A percentile compares a stretch with the other conserved stretches of the same genome.
Conservation (phyloP, 2,888 invertebrate genomes). For the Oscheius myriophilus region DNA sequence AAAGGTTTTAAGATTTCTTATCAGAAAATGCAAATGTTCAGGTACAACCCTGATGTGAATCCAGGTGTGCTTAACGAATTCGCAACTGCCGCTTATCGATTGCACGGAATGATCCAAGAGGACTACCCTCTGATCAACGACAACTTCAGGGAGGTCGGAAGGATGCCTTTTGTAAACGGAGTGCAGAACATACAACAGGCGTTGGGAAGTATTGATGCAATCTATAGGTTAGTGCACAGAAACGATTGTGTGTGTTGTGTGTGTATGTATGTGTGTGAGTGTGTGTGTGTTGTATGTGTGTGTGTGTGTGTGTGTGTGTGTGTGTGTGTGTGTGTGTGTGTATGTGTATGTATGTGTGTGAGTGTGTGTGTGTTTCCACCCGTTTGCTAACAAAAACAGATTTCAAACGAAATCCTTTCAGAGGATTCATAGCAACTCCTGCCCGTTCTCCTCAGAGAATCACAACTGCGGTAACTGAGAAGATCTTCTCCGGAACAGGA, state of each 20-base stretch:
- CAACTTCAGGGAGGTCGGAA: conserved; percentile 52
- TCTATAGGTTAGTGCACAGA: conserved; percentile 50
- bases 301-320: too few species aligned
- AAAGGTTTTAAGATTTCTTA: conserved; percentile 73
- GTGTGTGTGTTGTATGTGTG: too few species aligned
- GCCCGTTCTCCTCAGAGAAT: conserved; percentile 84
- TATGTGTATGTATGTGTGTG: too few species aligned
- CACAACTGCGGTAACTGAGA: conserved; percentile 79
- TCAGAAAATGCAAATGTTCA: conserved; percentile 10
- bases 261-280: too few species aligned
- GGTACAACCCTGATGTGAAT: conserved; percentile 83
- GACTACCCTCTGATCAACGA: conserved; percentile 60
- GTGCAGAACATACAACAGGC: conserved; percentile 38
- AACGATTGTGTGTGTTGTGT: too few species aligned
- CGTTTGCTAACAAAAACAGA: conserved; percentile 3
- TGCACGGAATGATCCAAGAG: conserved; percentile 85
- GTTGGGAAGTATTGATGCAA: conserved; percentile 38
- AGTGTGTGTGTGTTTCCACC: too few species aligned
- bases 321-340: too few species aligned
- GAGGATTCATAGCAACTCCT: conserved; percentile 87
- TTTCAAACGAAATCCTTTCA: conserved; percentile 72
- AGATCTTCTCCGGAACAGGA: conserved; percentile 52
- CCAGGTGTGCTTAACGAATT: conserved; percentile 92
- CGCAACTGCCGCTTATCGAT: conserved; percentile 90
- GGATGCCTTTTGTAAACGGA: conserved; percentile 56